A percentile compares a stretch with the other conserved stretches of the same genome.
Conservation (phyloP, 1,140 invertebrate species). For the Meloidogyne floridensis region DNA sequence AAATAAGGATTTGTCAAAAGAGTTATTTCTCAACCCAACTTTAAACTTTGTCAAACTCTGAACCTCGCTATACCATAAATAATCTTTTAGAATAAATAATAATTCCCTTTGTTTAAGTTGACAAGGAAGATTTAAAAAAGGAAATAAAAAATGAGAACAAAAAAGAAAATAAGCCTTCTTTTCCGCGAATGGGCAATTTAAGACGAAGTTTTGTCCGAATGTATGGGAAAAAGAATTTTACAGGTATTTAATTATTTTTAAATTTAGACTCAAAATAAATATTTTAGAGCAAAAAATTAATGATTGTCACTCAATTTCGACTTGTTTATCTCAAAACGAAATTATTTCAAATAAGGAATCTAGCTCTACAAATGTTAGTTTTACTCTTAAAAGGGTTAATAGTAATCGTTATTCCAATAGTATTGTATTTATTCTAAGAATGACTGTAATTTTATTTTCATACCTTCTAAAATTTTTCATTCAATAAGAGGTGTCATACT, state of each 20-base stretch:
- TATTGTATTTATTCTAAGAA: too few species aligned
- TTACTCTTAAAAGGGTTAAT: too few species aligned
- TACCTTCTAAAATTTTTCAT: too few species aligned
- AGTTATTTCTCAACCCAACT: too few species aligned
- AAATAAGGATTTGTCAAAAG: too few species aligned
- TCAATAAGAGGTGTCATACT: too few species aligned
- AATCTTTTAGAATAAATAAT: background rate
- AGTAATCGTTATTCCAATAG: too few species aligned
- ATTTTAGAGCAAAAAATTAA: background rate
- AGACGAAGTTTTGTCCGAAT: background rate
- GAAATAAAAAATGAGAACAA: background rate
- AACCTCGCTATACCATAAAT: too few species aligned
- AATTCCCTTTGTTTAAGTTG: background rate
- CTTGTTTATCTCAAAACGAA: background rate
- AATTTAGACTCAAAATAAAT: background rate
- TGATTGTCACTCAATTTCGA: background rate
- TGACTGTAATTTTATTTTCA: too few species aligned
- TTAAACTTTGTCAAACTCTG: too few species aligned
- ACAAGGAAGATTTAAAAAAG: background rate
- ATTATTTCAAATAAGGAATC: too few species aligned
- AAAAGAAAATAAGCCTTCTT: background rate
- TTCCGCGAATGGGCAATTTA: background rate
- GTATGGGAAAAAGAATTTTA: background rate
- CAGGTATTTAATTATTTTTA: background rate
- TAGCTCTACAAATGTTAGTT: too few species aligned